Percentiles rank a stretch among this genome's conserved stretches.
Evolutionary conservation across 2,888 invertebrate species (phyloP).

Genomic region (Trichacis sp.): DNA sequence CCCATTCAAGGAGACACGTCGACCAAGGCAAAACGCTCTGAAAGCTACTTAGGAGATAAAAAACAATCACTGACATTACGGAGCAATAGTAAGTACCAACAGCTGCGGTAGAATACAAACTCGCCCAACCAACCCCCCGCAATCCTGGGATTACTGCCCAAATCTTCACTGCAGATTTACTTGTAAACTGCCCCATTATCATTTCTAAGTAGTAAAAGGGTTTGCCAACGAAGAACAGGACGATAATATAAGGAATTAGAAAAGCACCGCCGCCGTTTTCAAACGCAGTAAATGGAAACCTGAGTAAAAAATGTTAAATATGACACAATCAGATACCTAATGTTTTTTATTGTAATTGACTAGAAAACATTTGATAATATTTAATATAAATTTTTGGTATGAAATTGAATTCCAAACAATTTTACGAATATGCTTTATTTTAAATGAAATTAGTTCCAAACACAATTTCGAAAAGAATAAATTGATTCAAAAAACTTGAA

Average conservation of each 20-base stretch:
- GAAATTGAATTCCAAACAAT: too few species aligned
- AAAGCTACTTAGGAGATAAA: constrained; percentile 70
- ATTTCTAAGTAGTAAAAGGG: constrained; percentile 90
- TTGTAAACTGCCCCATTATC: constrained; percentile 86
- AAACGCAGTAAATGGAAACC: constrained; percentile 77
- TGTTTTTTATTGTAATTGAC: too few species aligned
- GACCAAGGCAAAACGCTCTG: constrained; percentile 70
- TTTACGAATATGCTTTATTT: too few species aligned
- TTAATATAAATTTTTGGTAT: too few species aligned
- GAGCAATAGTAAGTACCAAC: constrained; percentile 71
- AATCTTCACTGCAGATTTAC: constrained; percentile 82
- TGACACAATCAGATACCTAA: too few species aligned
- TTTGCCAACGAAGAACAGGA: constrained; percentile 78
- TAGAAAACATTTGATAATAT: too few species aligned
- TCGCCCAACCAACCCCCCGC: constrained; percentile 76
- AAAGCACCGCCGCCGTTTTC: constrained; percentile 80
- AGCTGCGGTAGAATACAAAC: constrained; percentile 67
- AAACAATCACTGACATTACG: constrained; percentile 70
- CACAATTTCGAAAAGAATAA: too few species aligned
- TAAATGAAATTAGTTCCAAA: too few species aligned
- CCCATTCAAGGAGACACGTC: constrained; percentile 65
- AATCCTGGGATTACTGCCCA: constrained; percentile 78
- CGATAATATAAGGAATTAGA: constrained; percentile 77
- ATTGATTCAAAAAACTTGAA: too few species aligned
- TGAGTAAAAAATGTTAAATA: constrained; percentile 36